Evolutionary conservation across 2,888 invertebrate species (phyloP).

Genomic region (Polyommatus iphigenia): DNA sequence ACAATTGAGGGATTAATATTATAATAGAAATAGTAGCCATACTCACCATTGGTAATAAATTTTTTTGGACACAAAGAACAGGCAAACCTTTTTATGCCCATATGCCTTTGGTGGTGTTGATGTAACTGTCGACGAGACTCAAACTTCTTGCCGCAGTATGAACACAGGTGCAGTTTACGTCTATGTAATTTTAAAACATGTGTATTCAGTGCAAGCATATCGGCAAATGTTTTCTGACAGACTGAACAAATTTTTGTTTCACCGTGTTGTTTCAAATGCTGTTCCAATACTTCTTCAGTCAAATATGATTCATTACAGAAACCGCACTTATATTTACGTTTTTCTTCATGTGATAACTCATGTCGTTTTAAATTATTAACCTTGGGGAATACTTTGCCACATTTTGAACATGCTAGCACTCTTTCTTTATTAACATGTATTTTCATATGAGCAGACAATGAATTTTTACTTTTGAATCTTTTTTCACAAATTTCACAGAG

Average conservation of each 20-base stretch:
- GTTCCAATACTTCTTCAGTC: conserved; percentile 52
- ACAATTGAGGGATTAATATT: no score
- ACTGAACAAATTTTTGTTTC: conserved; percentile 61
- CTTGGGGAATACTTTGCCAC: conserved; percentile 37
- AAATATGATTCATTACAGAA: conserved; percentile 61
- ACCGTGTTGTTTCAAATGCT: conserved; percentile 66
- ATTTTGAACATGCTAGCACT: neutral
- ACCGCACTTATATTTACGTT: conserved; percentile 62
- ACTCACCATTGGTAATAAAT: neutral
- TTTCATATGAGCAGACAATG: neutral
- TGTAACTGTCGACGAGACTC: neutral
- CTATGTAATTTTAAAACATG: conserved; percentile 53
- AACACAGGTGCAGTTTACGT: neutral
- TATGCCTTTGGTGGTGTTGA: neutral
- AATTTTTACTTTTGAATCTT: neutral
- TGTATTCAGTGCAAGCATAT: conserved; percentile 69
- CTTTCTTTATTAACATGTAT: neutral
- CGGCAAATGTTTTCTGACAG: conserved; percentile 65
- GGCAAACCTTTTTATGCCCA: neutral
- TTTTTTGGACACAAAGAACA: neutral
- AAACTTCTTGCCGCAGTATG: neutral
- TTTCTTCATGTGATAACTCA: conserved; percentile 62
- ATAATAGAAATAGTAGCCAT: neutral
- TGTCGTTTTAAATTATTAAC: conserved; percentile 67
- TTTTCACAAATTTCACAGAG: no score